These are phyloP conservation scores for Yponomeuta evonymella DNA, from an alignment of 2,888 invertebrate species.

Conservation along the genomic window DNA sequence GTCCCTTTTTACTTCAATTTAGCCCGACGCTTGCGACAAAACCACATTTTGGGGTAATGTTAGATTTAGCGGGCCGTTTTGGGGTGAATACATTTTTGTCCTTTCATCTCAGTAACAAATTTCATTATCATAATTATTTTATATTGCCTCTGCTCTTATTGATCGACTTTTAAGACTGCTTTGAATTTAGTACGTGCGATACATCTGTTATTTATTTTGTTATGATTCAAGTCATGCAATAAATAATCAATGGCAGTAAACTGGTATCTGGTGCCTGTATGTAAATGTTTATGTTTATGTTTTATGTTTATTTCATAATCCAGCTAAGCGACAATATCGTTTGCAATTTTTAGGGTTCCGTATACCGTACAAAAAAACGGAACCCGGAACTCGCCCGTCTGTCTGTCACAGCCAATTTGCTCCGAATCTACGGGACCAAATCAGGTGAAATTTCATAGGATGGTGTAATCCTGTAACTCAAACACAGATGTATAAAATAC, in stretches of 20 bases:
- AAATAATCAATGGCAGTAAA: neutral
- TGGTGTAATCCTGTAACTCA: too few species aligned
- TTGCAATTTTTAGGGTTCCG: too few species aligned
- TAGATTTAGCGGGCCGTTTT: conserved; percentile 39
- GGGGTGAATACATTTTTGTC: conserved; percentile 48
- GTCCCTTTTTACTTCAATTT: conserved; percentile 60
- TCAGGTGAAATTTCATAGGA: too few species aligned
- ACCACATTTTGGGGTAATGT: conserved; percentile 51
- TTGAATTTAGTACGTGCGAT: conserved; percentile 15
- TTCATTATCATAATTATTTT: conserved; percentile 34
- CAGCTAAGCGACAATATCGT: too few species aligned
- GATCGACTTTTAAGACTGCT: neutral
- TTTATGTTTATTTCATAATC: too few species aligned
- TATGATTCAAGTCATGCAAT: neutral
- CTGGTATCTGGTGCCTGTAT: too few species aligned
- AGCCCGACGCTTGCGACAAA: conserved; percentile 41
- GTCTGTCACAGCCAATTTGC: too few species aligned
- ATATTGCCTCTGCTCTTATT: neutral
- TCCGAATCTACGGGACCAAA: too few species aligned
- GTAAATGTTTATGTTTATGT: too few species aligned
- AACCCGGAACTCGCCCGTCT: too few species aligned
- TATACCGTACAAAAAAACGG: too few species aligned
- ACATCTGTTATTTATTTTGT: conserved; percentile 21
- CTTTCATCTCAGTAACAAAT: conserved; percentile 34
- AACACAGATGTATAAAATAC: too few species aligned